Evolutionary conservation across 2,888 invertebrate genomes (phyloP).

Genomic region (Clostera curtula): DNA sequence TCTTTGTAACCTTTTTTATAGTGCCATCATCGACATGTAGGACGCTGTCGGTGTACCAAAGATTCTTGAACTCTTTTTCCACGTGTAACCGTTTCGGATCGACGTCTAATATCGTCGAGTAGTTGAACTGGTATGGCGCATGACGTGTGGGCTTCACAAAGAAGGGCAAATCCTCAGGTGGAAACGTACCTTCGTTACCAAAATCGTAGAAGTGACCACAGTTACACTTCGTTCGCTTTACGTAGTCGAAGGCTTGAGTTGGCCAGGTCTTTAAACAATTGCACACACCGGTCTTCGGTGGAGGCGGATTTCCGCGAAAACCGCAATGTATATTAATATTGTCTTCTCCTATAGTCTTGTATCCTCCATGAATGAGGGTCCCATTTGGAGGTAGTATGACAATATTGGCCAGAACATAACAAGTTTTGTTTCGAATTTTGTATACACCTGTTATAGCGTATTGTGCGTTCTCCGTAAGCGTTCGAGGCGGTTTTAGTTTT

Average conservation of each 20-base stretch:
- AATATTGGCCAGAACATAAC: constrained; percentile 43
- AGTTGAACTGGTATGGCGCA: constrained; percentile 39
- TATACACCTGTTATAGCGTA: constrained; percentile 49
- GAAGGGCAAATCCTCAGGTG: constrained; percentile 44
- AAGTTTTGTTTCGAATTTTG: constrained; percentile 35
- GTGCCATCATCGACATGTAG: constrained; percentile 33
- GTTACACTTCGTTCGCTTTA: constrained; percentile 46
- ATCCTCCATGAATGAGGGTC: constrained; percentile 57
- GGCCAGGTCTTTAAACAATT: constrained; percentile 53
- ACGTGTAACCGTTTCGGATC: constrained; percentile 41
- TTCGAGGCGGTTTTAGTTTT: constrained; percentile 39
- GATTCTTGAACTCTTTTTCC: constrained; percentile 46
- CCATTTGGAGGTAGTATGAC: constrained; percentile 40
- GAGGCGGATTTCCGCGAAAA: constrained; percentile 33
- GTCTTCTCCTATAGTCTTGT: constrained; percentile 26
- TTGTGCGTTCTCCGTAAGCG: constrained; percentile 42
- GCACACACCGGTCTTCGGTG: constrained; percentile 36
- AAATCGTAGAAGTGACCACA: constrained; percentile 56
- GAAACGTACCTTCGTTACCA: constrained; percentile 44
- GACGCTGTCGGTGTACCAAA: constrained; percentile 57
- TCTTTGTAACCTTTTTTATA: constrained; percentile 32
- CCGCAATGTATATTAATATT: constrained; percentile 49
- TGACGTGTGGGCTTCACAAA: constrained; percentile 46
- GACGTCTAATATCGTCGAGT: constrained; percentile 50
- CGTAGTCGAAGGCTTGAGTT: constrained; percentile 36